Percentiles rank a stretch among this genome's conserved stretches.
phyloP scores from a whole-genome alignment of 2,113 vertebrate species.

The Patagioenas fasciata region DNA sequence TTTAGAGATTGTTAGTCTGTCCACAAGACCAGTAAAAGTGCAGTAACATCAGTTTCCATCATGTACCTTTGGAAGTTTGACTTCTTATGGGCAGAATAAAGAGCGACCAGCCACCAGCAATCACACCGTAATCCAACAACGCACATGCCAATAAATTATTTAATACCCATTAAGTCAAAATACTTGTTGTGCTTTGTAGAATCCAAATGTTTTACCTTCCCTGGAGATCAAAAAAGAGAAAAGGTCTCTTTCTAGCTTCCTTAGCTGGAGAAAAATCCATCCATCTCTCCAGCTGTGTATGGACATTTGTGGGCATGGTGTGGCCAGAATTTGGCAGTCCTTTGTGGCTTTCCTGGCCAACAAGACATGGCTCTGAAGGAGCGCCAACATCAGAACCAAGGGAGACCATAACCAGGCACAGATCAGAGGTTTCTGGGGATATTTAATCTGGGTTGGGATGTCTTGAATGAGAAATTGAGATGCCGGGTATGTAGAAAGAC shows the following conservation, averaged over 20 bases:
- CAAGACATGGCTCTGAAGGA: not conserved
- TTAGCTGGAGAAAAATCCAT: not conserved
- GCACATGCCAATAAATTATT: not conserved
- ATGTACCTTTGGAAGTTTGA: not conserved
- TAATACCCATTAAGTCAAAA: not conserved
- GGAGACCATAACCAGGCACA: not conserved
- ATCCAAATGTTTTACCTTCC: not conserved
- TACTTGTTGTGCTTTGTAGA: not conserved
- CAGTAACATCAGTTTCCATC: not conserved
- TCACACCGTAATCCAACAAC: not conserved
- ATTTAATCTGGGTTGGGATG: not conserved
- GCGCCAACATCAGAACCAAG: not conserved
- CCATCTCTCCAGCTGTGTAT: not conserved
- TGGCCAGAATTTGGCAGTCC: not conserved
- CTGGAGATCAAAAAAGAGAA: not conserved
- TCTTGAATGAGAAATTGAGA: not conserved
- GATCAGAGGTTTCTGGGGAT: not conserved
- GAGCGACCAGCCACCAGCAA: not conserved
- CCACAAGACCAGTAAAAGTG: fast-evolving
- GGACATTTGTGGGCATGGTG: not conserved
- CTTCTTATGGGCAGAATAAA: not conserved
- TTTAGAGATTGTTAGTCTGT: not conserved
- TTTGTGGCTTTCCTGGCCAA: not conserved
- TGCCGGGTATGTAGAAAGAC: not conserved
- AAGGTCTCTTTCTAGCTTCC: not conserved